These are phyloP conservation scores for Styela plicata DNA, from an alignment of 23 tunicate species.

Conservation along the genomic window DNA sequence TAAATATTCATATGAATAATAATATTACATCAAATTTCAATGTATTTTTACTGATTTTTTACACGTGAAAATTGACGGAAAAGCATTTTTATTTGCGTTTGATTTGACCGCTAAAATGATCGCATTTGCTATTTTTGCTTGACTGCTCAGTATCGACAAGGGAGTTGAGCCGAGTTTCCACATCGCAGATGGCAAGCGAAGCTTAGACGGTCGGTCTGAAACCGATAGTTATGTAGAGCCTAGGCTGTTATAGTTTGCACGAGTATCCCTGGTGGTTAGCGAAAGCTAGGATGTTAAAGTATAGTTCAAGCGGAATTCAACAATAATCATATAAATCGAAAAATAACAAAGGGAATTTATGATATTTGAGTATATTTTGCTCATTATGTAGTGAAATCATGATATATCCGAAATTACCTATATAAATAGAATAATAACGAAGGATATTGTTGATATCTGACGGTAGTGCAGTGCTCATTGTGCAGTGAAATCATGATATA, in stretches of 20 bases:
- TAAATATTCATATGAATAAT: neutral
- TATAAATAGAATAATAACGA: too few relatives aligned
- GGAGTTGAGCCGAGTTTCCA: neutral
- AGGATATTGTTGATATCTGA: too few relatives aligned
- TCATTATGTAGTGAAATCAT: too few relatives aligned
- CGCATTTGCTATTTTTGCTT: neutral
- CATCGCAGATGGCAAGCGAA: neutral
- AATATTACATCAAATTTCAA: neutral
- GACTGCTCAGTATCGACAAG: neutral
- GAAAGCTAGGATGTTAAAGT: too few relatives aligned
- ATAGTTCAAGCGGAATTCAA: neutral
- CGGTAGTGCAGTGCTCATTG: too few relatives aligned
- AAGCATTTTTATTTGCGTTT: neutral
- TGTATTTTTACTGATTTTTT: neutral
- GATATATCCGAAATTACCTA: too few relatives aligned
- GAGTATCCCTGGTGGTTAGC: neutral
- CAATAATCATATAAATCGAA: neutral
- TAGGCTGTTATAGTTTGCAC: neutral
- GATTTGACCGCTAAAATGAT: neutral
- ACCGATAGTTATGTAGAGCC: neutral
- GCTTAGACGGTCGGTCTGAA: neutral
- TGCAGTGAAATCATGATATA: too few relatives aligned
- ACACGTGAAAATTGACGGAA: neutral
- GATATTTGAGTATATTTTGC: too few relatives aligned
- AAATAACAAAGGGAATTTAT: too few relatives aligned